phyloP scores from a whole-genome alignment of 2,113 vertebrate genomes.

The Corythornis vintsioides region DNA sequence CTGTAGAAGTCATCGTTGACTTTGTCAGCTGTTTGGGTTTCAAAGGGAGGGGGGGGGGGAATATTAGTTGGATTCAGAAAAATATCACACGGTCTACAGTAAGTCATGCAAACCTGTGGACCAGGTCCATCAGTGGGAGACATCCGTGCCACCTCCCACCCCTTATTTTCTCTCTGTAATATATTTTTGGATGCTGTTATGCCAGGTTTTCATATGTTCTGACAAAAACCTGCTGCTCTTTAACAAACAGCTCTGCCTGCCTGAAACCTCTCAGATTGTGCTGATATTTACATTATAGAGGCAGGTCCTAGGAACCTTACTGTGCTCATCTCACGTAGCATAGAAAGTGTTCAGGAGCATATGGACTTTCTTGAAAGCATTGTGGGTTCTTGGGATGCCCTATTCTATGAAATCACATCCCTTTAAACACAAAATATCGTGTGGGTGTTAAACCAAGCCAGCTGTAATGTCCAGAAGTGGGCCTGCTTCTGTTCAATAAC shows the following conservation, averaged over 20 bases:
- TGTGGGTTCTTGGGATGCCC: not conserved
- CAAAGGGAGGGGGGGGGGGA: not conserved
- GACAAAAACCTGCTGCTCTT: not conserved
- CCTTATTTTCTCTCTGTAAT: not conserved
- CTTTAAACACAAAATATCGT: not conserved
- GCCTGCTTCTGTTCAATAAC: not conserved
- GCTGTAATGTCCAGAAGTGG: not conserved
- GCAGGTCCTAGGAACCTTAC: not conserved
- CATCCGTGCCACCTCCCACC: not conserved
- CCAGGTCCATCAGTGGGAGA: not conserved
- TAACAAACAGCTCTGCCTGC: not conserved
- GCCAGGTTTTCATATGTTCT: not conserved
- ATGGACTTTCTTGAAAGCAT: not conserved
- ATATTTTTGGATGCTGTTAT: not conserved
- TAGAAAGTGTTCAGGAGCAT: not conserved
- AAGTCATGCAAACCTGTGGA: not conserved
- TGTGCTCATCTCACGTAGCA: rapidly evolving
- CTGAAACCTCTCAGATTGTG: not conserved
- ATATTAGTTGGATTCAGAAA: constrained; percentile 8
- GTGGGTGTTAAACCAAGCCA: not conserved
- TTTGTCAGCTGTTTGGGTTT: constrained; percentile 84
- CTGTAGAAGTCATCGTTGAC: constrained; percentile 92
- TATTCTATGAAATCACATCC: not conserved
- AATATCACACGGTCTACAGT: not conserved
- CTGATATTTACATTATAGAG: not conserved